Base-by-base conservation (phyloP, 2,888 invertebrate species). In the Epistrophe grossulariae region DNA sequence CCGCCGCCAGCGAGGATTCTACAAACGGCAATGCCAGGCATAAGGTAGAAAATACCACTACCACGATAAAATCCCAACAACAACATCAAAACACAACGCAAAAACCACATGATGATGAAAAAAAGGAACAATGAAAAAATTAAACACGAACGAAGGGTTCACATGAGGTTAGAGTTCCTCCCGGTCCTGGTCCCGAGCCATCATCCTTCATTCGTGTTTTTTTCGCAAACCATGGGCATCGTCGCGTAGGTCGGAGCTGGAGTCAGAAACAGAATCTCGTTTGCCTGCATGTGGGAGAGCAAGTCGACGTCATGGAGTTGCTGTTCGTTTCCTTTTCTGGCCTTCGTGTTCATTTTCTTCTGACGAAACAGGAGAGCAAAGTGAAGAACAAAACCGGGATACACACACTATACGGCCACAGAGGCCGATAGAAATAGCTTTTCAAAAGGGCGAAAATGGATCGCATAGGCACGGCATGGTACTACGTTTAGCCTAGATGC, bases 91-190 rank as follows among this genome's bases (percentile, higher is more conserved):
- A 79, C 59, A 57, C 62, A 50, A 71, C 48, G 48, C 70, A 87
- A 79, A 81, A 87, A 68, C 82, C 82, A 68, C 66, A 76, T 79
- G 71, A 87, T 79, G 79, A 43, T 24, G 40, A 19, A 83, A 72
- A 50, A 70, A 35, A 55, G n/a, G 40, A 83, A 76, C 79, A 82
- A 82, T 82, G 83, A 79, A 83, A n/a, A 83, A 87, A 87, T 87
- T 87, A 87, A 72, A 87, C 68, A 50, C 48, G 68, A 50, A 68
- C 48, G 76, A 79, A 87, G 83, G 87, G 87, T 87, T 87, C 87
- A 87, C 76, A 79, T 83, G 79, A 87, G 87, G 87, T 87, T 87
- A 87, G 87, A 83, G 87, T 87, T 87, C 82, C 79, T 83, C 79
- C 74, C 19, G 82, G 79, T 59, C 73, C 60, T 31, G 31, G 10